These are phyloP conservation scores for Pachycephala philippinensis DNA, from an alignment of 2,113 vertebrate genomes.

Conservation along the genomic window DNA sequence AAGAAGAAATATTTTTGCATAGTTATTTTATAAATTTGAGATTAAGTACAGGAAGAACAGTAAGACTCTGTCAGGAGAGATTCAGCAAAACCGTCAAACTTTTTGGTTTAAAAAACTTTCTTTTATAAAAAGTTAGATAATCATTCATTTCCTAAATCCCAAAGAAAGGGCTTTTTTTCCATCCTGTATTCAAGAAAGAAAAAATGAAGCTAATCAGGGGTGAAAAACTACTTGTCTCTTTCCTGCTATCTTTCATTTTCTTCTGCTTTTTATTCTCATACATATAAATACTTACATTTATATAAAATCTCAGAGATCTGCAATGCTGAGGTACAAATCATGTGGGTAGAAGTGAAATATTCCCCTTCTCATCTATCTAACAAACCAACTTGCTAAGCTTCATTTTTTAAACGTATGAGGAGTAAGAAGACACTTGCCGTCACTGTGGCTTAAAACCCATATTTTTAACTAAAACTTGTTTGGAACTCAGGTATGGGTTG, in stretches of 20 bases:
- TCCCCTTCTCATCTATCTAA: background rate
- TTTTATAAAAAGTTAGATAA: background rate
- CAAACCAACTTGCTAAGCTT: background rate
- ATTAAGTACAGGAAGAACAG: background rate
- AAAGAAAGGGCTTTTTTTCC: background rate
- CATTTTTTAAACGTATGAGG: background rate
- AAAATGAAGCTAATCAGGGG: background rate
- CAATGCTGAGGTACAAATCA: background rate
- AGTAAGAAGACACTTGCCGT: background rate
- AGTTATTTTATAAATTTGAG: background rate
- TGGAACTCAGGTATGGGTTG: background rate
- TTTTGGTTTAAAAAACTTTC: background rate
- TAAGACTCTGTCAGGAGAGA: background rate
- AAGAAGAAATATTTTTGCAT: background rate
- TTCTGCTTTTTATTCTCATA: background rate
- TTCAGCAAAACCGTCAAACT: background rate
- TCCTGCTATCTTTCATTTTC: background rate
- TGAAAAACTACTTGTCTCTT: background rate
- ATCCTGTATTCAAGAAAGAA: background rate
- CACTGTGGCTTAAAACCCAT: accelerated
- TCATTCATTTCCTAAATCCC: background rate
- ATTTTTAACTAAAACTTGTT: constrained; percentile 22
- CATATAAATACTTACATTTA: background rate
- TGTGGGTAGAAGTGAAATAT: background rate
- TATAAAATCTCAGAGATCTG: background rate